Percentiles rank a stretch among this genome's conserved stretches.
Evolutionary conservation across 2,888 invertebrate genomes (phyloP).

Genomic region (Lycocerus yunnanus): DNA sequence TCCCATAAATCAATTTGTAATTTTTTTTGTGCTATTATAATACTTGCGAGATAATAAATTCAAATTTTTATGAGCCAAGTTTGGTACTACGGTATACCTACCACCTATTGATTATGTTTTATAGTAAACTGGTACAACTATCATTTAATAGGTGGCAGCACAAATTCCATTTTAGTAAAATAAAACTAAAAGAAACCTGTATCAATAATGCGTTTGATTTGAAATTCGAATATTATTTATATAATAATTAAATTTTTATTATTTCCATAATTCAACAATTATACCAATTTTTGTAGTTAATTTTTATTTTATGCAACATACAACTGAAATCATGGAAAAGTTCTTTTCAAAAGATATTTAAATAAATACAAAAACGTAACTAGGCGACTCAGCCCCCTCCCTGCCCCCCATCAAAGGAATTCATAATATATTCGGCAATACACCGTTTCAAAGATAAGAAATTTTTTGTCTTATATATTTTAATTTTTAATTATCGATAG

Average conservation of each 20-base stretch:
- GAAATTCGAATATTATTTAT: not conserved
- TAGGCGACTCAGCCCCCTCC: no score
- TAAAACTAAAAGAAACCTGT: not conserved
- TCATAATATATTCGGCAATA: not conserved
- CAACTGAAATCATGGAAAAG: not conserved
- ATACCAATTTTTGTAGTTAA: no score
- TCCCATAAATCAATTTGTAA: no score
- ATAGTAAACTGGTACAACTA: not conserved
- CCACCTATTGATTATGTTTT: not conserved
- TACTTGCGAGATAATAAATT: no score
- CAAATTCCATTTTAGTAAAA: not conserved
- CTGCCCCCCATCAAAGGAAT: not conserved
- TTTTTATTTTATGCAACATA: not conserved
- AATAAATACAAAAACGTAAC: no score
- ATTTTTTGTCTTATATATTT: no score
- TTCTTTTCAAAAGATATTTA: no score
- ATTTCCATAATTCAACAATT: not conserved
- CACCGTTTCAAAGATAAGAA: no score
- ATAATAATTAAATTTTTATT: not conserved
- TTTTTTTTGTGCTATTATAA: no score
- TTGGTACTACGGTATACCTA: not conserved
- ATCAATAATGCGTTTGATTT: not conserved
- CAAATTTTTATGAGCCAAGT: not conserved
- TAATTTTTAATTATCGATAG: no score
- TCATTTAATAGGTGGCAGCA: not conserved